Conservation (phyloP, 2,888 invertebrate genomes). For the Agrochola lychnidis region DNA sequence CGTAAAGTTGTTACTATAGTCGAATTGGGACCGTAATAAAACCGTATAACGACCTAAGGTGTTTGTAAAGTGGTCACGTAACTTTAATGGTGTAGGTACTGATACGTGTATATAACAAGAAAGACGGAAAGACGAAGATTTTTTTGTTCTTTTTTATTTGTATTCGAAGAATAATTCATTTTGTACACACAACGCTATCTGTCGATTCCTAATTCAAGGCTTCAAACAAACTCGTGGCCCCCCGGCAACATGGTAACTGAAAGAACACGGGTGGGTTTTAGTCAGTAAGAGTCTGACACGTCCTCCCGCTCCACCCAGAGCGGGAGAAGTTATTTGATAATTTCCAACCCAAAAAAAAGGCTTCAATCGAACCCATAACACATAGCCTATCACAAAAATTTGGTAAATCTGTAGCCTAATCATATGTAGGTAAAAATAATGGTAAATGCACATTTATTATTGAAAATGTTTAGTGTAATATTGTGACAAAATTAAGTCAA, state of each 20-base stretch:
- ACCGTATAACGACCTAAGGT: slow-evolving; percentile 49
- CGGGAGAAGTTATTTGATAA: too few species aligned
- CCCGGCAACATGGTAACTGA: too few species aligned
- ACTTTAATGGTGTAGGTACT: slow-evolving; percentile 27
- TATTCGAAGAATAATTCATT: background rate
- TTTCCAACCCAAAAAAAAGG: too few species aligned
- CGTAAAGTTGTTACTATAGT: slow-evolving; percentile 61
- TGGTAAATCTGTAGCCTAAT: background rate
- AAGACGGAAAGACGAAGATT: slow-evolving; percentile 11
- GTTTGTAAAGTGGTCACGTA: slow-evolving; percentile 59
- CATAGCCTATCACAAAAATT: background rate
- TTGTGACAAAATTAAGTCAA: background rate
- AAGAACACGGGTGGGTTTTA: too few species aligned
- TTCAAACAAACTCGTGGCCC: too few species aligned
- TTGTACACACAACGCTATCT: background rate
- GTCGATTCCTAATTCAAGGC: background rate
- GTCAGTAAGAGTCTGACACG: too few species aligned
- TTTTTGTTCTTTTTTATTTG: background rate
- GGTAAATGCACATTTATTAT: background rate
- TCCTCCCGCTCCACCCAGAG: too few species aligned
- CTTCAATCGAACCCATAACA: background rate
- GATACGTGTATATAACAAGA: background rate
- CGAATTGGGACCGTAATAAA: slow-evolving; percentile 53
- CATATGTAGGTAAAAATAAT: too few species aligned
- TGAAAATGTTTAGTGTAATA: background rate